Conservation (phyloP, 1,140 invertebrate genomes). For the Calycopis cecrops region DNA sequence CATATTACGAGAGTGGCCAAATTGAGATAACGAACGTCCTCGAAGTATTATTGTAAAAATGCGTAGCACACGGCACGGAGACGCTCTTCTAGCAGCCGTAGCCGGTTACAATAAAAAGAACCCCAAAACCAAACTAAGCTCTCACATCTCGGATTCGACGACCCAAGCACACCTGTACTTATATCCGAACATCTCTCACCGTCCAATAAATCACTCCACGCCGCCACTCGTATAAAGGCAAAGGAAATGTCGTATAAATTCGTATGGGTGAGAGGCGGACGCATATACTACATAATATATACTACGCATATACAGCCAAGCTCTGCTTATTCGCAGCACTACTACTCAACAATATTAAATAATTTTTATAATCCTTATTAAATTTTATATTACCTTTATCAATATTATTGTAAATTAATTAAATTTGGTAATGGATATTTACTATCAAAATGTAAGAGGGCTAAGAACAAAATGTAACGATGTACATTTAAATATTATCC, state of each 20-base stretch:
- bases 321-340: slow-evolving; percentile 16
- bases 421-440: no score
- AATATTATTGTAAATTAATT: not conserved
- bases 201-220: not conserved
- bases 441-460: no score
- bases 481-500: no score
- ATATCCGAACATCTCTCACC: slow-evolving; percentile 3
- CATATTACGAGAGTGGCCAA: not conserved
- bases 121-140: not conserved
- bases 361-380: not conserved
- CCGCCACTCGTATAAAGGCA: slow-evolving; percentile 10
- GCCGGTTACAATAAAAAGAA: not conserved
- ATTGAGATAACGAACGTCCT: not conserved
- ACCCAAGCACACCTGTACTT: not conserved
- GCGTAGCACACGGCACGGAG: not conserved
- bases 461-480: no score
- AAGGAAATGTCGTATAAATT: slow-evolving; percentile 20
- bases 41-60: not conserved
- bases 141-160: not conserved
- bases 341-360: slow-evolving; percentile 10
- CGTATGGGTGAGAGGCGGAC: slow-evolving; percentile 14
- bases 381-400: not conserved
- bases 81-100: not conserved
- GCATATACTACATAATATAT: no score
- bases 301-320: no score